A percentile compares a stretch with the other conserved stretches of the same genome.
phyloP scores from a whole-genome alignment of 1,140 invertebrate genomes.

The Nymphalis io region DNA sequence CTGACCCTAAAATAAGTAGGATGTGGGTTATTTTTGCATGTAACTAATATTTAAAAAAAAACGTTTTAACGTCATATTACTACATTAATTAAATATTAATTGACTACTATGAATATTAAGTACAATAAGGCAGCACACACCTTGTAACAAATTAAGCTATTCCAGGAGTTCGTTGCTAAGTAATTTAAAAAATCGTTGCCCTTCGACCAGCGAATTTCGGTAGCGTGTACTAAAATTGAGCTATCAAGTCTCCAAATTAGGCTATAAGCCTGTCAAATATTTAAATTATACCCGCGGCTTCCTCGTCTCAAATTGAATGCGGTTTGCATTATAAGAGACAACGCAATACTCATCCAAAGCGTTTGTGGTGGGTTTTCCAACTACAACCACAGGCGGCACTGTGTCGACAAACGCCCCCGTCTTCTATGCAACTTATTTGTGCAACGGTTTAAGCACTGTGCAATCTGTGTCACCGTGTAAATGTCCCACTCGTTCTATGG shows the following conservation, averaged over 20 bases:
- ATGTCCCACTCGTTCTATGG: constrained; percentile 7
- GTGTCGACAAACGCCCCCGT: constrained; percentile 26
- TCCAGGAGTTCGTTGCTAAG: not conserved
- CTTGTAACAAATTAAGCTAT: not conserved
- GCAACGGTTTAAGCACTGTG: constrained; percentile 16
- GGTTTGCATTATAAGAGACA: constrained; percentile 55
- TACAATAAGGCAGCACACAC: too few relatives aligned
- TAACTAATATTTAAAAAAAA: too few relatives aligned
- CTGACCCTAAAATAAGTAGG: too few relatives aligned
- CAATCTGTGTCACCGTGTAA: constrained; percentile 12
- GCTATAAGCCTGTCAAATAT: constrained; percentile 57
- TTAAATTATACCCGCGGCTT: constrained; percentile 59
- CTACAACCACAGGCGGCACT: constrained; percentile 25
- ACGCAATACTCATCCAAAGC: constrained; percentile 43
- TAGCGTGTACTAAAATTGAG: constrained; percentile 22
- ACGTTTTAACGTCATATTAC: too few relatives aligned
- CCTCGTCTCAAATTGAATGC: constrained; percentile 66
- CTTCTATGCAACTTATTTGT: constrained; percentile 30
- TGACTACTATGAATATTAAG: too few relatives aligned
- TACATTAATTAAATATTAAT: too few relatives aligned
- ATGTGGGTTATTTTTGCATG: too few relatives aligned
- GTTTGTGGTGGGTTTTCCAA: constrained; percentile 23
- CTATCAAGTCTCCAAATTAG: constrained; percentile 41
- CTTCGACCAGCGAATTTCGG: not conserved
- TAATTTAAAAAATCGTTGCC: not conserved